Evolutionary conservation across 2,888 invertebrate genomes (phyloP).

Genomic region (Strigamia maritima): DNA sequence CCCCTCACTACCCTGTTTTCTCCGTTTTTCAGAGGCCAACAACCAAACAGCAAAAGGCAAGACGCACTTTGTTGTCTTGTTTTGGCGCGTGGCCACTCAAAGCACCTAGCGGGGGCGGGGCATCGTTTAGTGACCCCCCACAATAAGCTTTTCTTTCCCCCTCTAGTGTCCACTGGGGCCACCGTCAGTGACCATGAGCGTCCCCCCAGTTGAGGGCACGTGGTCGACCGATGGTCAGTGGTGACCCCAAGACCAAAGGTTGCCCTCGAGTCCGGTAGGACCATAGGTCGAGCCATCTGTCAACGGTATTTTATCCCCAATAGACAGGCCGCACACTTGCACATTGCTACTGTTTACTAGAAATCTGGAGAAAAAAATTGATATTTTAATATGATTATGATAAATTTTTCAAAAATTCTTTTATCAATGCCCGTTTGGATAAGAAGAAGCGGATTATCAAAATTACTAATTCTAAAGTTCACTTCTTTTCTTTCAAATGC

Average conservation of each 20-base stretch:
- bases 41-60: slow-evolving; percentile 34
- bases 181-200: slow-evolving; percentile 28
- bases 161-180: slow-evolving; percentile 28
- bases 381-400: not conserved
- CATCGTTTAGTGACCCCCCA: slow-evolving; percentile 33
- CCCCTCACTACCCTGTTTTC: slow-evolving; percentile 30
- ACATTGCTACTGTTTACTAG: slow-evolving; percentile 24
- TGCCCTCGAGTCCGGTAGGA: slow-evolving; percentile 32
- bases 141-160: slow-evolving; percentile 26
- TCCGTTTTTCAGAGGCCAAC: slow-evolving; percentile 32
- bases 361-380: not conserved
- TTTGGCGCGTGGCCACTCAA: slow-evolving; percentile 34
- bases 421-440: not conserved
- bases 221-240: slow-evolving; percentile 31
- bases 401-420: not conserved
- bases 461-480: not conserved
- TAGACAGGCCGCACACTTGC: slow-evolving; percentile 24
- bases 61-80: slow-evolving; percentile 32
- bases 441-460: not conserved
- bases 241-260: slow-evolving; percentile 34
- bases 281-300: slow-evolving; percentile 32
- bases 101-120: slow-evolving; percentile 34
- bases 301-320: slow-evolving; percentile 34
- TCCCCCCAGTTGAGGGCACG: slow-evolving; percentile 20
- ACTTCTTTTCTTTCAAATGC: not conserved